Evolutionary conservation across 2,888 invertebrate species (phyloP).

Genomic region (Nomada goodeniana): DNA sequence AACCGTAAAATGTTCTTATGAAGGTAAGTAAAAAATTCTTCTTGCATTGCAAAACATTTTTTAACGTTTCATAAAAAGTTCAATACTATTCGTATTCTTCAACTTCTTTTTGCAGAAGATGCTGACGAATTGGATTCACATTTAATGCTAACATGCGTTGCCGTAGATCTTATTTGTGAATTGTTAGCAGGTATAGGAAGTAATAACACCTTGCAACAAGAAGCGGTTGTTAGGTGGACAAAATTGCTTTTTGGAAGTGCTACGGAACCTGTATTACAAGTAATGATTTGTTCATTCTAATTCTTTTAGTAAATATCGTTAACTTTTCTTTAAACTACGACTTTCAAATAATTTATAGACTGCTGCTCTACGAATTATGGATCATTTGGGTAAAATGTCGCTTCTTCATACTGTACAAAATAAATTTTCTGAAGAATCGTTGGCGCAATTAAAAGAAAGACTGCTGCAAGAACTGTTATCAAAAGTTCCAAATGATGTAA

Average conservation of each 20-base stretch:
- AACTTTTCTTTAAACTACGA: not conserved
- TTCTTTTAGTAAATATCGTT: not conserved
- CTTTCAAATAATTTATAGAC: constrained; percentile 60
- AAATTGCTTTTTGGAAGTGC: constrained; percentile 84
- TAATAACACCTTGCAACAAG: constrained; percentile 84
- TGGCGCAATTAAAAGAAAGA: constrained; percentile 67
- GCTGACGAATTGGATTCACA: constrained; percentile 85
- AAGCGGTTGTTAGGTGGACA: constrained; percentile 85
- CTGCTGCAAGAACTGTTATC: constrained; percentile 67
- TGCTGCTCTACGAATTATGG: constrained; percentile 65
- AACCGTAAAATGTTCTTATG: constrained; percentile 76
- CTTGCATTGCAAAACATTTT: not conserved
- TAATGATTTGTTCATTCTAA: constrained; percentile 51
- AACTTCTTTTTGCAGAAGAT: constrained; percentile 83
- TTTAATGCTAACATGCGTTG: constrained; percentile 84
- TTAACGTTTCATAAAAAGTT: not conserved
- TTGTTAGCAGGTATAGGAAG: constrained; percentile 83
- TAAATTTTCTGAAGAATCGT: constrained; percentile 67
- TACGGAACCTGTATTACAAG: constrained; percentile 81
- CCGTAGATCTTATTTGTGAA: constrained; percentile 85
- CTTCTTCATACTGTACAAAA: constrained; percentile 58
- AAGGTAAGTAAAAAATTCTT: constrained; percentile 73
- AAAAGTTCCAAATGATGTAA: constrained; percentile 68
- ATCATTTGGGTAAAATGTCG: constrained; percentile 57
- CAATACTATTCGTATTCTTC: constrained; percentile 9